Evolutionary conservation across 2,888 invertebrate species (phyloP).

Genomic region (Creontiades dilutus): DNA sequence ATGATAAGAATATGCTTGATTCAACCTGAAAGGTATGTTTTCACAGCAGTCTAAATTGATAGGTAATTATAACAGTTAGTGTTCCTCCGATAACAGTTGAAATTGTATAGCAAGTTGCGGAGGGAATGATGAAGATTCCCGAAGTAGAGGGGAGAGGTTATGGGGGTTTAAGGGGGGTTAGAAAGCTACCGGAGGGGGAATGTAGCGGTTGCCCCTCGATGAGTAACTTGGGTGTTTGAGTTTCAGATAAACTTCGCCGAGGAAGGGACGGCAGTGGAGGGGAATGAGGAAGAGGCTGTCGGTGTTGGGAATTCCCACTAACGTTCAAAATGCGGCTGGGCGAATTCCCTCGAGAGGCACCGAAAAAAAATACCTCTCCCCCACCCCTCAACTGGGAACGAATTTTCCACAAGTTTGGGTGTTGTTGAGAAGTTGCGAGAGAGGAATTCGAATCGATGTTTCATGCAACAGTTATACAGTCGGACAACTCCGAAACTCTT

Average conservation of each 20-base stretch:
- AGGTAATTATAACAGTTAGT: not conserved
- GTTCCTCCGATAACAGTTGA: not conserved
- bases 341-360: not conserved
- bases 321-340: no score
- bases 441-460: no score
- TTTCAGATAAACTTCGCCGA: not conserved
- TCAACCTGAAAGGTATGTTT: no score
- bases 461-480: no score
- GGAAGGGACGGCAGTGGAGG: not conserved
- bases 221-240: not conserved
- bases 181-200: not conserved
- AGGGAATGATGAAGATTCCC: not conserved
- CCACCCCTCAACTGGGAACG: no score
- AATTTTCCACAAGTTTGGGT: no score
- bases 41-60: no score
- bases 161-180: not conserved
- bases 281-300: not conserved
- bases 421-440: no score
- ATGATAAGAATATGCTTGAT: no score
- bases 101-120: not conserved
- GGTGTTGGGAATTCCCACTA: not conserved
- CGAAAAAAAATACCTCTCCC: no score
- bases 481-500: no score
- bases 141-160: not conserved
- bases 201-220: not conserved